Evolutionary conservation across 2,113 vertebrate genomes (phyloP), one percentile per base, ranked within the genome.

Genomic region (Catharus minimus): DNA sequence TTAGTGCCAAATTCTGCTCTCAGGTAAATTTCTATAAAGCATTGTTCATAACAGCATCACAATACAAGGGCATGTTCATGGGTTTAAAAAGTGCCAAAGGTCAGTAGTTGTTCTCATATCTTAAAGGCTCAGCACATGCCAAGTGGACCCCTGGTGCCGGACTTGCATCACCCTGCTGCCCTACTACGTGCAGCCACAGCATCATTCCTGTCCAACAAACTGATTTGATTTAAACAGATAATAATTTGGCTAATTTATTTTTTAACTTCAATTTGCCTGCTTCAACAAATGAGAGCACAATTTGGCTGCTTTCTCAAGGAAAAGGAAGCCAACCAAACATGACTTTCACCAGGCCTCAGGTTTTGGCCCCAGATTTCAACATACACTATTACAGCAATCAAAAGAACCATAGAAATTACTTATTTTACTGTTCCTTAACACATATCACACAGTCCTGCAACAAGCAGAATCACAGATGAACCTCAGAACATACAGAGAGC

Each of bases 401-500:
- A 76, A 86, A 88, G 49, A 93, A 89, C 86, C 92, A 92, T 18
- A 86, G 85, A 83, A 61, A 57, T 86, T 52, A 93, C 94, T 89
- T 83, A 61, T 88, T 89, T 91, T 41, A 94, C 91, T 86, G 83
- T 85, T 91, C 93, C 91, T 86, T 76, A 82, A 88, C 92, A 95
- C 57, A 44, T 94, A 92, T 93, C 93, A 95, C 85, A 91, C 85
- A 94, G 77, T 85, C 88, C 90, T 81, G 89, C 68, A 75, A 53
- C 32, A 44, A 82, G 79, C 65, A 90, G 86, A 81, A 62, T 94
- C 88, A 92, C 80, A 82, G 73, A 55, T 58, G 88, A 82, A 91
- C 94, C 69, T 96, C 86, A 92, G 94, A 89, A 92, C 77, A 97
- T 95, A 98, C 94, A 95, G 77, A 97, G 95, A 97, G 97, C 96